phyloP scores from a whole-genome alignment of 1,140 invertebrate species.

The Cyphomyrmex costatus region DNA sequence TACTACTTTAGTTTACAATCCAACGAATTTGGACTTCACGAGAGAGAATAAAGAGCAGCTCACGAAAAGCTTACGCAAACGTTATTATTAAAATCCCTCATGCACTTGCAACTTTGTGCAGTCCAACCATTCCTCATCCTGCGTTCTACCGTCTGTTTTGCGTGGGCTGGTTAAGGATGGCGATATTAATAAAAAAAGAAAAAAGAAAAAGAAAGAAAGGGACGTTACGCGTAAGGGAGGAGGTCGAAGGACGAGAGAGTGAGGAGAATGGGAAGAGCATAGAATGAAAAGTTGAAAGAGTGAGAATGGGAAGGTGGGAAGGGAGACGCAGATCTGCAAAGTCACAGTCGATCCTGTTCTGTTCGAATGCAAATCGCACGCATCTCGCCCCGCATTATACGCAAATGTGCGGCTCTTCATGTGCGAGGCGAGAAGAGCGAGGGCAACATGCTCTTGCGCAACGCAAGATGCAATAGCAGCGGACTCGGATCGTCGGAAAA shows the following conservation, averaged over 20 bases:
- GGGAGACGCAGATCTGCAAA: constrained; percentile 46
- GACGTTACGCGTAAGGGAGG: constrained; percentile 3
- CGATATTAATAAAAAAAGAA: not conserved
- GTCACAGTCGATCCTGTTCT: constrained; percentile 56
- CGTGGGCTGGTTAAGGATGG: not conserved
- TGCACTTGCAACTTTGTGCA: constrained; percentile 43
- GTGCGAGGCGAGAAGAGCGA: constrained; percentile 10
- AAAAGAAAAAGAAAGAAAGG: not conserved
- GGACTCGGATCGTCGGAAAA: constrained; percentile 5
- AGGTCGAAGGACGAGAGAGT: constrained; percentile 20
- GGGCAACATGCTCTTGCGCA: constrained; percentile 32
- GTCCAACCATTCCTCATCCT: constrained; percentile 37
- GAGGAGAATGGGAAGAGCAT: constrained; percentile 12
- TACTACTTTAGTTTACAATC: not conserved
- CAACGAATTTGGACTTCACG: not conserved
- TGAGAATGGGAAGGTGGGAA: not conserved
- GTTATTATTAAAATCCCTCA: constrained; percentile 38
- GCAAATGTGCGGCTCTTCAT: constrained; percentile 54
- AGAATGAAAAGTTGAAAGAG: constrained; percentile 1
- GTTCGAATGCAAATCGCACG: constrained; percentile 68
- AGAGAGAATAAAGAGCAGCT: constrained; percentile 32
- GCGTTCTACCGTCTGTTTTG: constrained; percentile 12
- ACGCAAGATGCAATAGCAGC: constrained; percentile 32
- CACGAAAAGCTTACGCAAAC: constrained; percentile 38
- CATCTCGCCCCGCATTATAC: constrained; percentile 66